Percentiles rank a stretch among this genome's conserved stretches.
Evolutionary conservation across 2,797 vertebrate species (phyloP).

Genomic region (Spondyliosoma cantharus): DNA sequence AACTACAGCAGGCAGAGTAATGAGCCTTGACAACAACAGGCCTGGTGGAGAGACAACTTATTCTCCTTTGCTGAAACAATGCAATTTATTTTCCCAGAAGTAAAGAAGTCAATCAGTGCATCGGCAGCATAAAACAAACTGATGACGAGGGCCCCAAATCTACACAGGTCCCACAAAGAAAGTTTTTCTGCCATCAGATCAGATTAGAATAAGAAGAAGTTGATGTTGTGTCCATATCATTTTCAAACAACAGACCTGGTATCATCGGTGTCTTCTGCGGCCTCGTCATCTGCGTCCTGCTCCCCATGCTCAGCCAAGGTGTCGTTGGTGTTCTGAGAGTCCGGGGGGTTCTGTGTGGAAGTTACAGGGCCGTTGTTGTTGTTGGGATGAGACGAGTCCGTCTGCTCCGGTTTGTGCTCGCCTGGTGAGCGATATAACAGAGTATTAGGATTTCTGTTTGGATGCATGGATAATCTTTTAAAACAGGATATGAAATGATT

Average conservation of each 20-base stretch:
- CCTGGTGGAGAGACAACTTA: not conserved
- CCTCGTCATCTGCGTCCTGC: conserved; percentile 94
- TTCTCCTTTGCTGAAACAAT: not conserved
- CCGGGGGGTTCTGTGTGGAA: conserved; percentile 49
- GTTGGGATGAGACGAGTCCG: conserved; percentile 69
- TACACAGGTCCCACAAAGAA: too few relatives aligned
- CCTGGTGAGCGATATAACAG: conserved; percentile 64
- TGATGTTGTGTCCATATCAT: not conserved
- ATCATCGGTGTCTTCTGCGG: conserved; percentile 94
- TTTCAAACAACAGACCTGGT: conserved; percentile 79
- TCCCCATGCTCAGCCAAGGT: conserved; percentile 85
- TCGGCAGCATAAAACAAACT: not conserved
- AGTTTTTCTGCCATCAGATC: too few relatives aligned
- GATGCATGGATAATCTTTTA: not conserved
- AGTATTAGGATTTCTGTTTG: not conserved
- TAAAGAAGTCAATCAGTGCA: not conserved
- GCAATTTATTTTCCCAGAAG: not conserved
- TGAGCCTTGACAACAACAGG: not conserved
- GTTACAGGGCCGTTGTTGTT: conserved; percentile 83
- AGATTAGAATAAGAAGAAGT: not conserved
- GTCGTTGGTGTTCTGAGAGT: conserved; percentile 54
- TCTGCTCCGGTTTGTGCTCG: conserved; percentile 77
- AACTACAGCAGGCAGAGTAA: not conserved
- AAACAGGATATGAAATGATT: not conserved
- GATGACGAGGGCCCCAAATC: not conserved